These are phyloP conservation scores for Hypena proboscidalis DNA, from an alignment of 2,888 invertebrate genomes.

Conservation along the genomic window DNA sequence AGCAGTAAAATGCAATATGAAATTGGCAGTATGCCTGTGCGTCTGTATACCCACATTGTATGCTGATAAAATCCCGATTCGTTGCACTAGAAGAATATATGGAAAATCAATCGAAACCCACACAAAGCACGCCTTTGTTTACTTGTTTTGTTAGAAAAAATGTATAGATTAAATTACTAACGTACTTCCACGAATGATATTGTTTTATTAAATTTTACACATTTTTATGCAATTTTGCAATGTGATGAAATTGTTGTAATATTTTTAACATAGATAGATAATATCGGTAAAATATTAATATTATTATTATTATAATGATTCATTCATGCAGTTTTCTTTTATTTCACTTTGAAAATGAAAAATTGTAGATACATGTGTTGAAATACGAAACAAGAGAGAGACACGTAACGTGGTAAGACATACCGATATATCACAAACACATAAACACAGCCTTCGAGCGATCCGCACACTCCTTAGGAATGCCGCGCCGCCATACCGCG, in stretches of 20 bases:
- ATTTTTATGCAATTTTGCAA: no score
- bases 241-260: no score
- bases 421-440: conserved; percentile 36
- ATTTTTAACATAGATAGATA: no score
- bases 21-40: conserved; percentile 23
- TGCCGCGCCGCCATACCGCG: conserved; percentile 35
- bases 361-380: not conserved
- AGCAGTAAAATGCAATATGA: conserved; percentile 31
- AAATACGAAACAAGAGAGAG: conserved; percentile 1
- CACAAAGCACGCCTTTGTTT: conserved; percentile 23
- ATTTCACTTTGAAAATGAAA: no score
- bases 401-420: conserved; percentile 1
- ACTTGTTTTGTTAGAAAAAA: conserved; percentile 24
- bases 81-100: conserved; percentile 25
- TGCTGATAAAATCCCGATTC: conserved; percentile 17
- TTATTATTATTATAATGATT: no score
- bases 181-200: no score
- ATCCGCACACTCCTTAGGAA: conserved; percentile 43
- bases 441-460: conserved; percentile 35
- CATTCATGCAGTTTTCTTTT: no score
- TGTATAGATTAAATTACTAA: no score
- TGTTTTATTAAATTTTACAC: no score
- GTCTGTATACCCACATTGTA: conserved; percentile 26
- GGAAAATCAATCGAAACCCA: conserved; percentile 34
- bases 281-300: no score